Evolutionary conservation across 2,797 vertebrate species (phyloP).

Genomic region (Anas bahamensis): DNA sequence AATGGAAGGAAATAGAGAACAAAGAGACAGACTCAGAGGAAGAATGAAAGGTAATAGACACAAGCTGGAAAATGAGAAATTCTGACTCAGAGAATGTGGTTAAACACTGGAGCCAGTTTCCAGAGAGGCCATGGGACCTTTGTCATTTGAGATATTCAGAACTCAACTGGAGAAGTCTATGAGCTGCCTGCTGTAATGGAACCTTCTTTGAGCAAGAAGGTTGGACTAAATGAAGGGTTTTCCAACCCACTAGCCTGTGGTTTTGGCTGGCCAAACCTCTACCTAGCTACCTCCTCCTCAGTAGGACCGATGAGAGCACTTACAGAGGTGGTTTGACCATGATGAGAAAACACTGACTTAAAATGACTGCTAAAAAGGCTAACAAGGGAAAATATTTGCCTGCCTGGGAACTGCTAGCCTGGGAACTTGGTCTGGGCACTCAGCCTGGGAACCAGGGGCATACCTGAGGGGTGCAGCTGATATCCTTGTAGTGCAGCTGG

Average conservation of each 20-base stretch:
- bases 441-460: neutral
- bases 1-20: neutral
- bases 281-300: neutral
- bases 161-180: neutral
- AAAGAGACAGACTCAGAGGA: neutral
- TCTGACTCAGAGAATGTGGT: neutral
- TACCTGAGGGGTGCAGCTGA: neutral
- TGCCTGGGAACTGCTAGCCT: neutral
- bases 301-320: neutral
- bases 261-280: neutral
- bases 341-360: neutral
- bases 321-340: neutral
- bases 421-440: neutral
- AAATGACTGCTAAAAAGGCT: neutral
- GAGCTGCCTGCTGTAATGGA: neutral
- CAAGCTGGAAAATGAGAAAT: neutral
- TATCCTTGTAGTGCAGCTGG: neutral
- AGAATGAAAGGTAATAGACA: neutral
- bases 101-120: neutral
- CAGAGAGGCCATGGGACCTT: neutral
- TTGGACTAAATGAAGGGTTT: neutral
- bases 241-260: neutral
- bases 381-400: neutral
- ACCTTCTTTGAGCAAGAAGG: neutral
- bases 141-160: neutral